These are phyloP conservation scores for Pantherophis guttatus DNA, from an alignment of 2,113 vertebrate species.

Conservation along the genomic window DNA sequence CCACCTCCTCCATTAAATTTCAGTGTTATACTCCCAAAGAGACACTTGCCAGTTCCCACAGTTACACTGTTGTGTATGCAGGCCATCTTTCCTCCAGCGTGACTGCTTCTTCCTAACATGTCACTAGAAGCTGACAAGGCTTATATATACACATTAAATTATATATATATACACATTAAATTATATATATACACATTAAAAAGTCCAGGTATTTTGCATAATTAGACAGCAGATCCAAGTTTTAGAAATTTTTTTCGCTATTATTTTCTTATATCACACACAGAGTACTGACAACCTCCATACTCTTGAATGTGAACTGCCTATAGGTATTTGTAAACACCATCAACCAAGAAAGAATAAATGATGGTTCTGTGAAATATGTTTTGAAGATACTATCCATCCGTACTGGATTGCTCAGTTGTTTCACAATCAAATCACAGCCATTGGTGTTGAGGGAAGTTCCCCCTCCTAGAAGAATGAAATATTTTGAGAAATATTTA, in stretches of 20 bases:
- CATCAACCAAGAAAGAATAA: background rate
- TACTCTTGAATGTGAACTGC: background rate
- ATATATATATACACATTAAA: too few relatives aligned
- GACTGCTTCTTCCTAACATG: background rate
- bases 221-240: background rate
- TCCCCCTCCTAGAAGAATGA: too few relatives aligned
- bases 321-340: background rate
- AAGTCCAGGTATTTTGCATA: background rate
- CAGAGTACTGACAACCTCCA: background rate
- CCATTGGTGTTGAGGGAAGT: too few relatives aligned
- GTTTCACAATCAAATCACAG: background rate
- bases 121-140: background rate
- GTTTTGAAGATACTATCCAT: background rate
- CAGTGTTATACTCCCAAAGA: background rate
- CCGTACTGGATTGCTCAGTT: background rate
- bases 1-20: background rate
- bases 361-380: background rate
- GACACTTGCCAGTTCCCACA: background rate
- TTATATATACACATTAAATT: too few relatives aligned
- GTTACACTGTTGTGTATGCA: background rate
- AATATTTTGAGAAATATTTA: too few relatives aligned
- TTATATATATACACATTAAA: too few relatives aligned
- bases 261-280: background rate
- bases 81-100: background rate
- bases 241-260: background rate